phyloP scores from a whole-genome alignment of 2,797 vertebrate genomes.

The Lepus townsendii region DNA sequence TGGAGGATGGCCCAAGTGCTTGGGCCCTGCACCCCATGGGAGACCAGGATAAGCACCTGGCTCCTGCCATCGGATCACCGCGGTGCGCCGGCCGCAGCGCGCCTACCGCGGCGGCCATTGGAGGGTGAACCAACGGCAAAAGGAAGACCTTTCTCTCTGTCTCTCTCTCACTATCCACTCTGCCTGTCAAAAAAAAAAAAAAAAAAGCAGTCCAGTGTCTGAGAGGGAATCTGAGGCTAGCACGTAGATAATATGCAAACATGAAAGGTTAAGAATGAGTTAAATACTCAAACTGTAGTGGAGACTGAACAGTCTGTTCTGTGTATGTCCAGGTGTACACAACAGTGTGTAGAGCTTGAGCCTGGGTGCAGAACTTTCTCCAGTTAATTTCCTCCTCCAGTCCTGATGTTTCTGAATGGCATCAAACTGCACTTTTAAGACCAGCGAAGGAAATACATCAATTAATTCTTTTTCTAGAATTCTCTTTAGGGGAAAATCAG shows the following conservation, averaged over 20 bases:
- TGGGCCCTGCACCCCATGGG: too few species aligned
- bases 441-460: neutral
- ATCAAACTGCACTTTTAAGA: neutral
- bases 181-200: too few species aligned
- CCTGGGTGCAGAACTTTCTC: neutral
- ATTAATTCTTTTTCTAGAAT: neutral
- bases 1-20: too few species aligned
- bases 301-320: neutral
- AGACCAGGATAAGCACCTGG: too few species aligned
- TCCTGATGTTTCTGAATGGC: constrained; percentile 6
- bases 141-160: too few species aligned
- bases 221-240: too few species aligned
- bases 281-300: neutral
- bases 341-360: neutral
- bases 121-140: too few species aligned
- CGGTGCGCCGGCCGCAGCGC: too few species aligned
- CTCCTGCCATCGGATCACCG: too few species aligned
- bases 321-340: neutral
- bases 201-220: too few species aligned
- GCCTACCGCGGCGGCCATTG: too few species aligned
- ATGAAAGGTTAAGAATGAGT: neutral
- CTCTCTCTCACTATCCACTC: too few species aligned
- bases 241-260: neutral
- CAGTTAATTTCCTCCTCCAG: neutral
- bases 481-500: neutral